A percentile compares a stretch with the other conserved stretches of the same genome.
Evolutionary conservation across 2,888 invertebrate genomes (phyloP).

Genomic region (Synergus japonicus): DNA sequence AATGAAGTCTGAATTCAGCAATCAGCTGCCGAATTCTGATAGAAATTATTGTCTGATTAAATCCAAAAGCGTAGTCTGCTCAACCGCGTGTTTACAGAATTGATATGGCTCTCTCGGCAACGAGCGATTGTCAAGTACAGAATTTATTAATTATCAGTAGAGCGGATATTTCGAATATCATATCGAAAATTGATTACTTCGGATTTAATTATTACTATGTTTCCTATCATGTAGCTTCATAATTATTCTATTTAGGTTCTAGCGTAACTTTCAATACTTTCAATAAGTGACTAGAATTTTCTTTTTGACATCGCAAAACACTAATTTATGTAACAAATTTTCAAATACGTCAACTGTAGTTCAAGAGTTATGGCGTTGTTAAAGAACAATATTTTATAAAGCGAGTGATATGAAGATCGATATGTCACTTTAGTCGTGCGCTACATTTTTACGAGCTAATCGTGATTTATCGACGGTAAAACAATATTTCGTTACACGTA

Average conservation of each 20-base stretch:
- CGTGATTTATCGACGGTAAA: slow-evolving; percentile 30
- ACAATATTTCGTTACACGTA: slow-evolving; percentile 14
- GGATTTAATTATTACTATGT: not conserved
- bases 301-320: not conserved
- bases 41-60: slow-evolving; percentile 37
- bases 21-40: slow-evolving; percentile 34
- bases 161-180: slow-evolving; percentile 15
- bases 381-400: slow-evolving; percentile 26
- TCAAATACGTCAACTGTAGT: not conserved
- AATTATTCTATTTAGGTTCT: not conserved
- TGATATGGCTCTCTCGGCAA: slow-evolving; percentile 22
- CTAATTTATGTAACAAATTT: not conserved
- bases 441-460: slow-evolving; percentile 35
- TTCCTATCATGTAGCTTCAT: not conserved
- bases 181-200: slow-evolving; percentile 3
- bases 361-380: slow-evolving; percentile 14
- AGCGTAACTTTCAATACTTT: too few relatives aligned
- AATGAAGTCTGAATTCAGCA: slow-evolving; percentile 17
- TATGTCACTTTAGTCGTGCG: slow-evolving; percentile 23
- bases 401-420: slow-evolving; percentile 29
- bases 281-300: not conserved
- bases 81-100: slow-evolving; percentile 29
- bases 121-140: slow-evolving; percentile 28
- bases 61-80: slow-evolving; percentile 16
- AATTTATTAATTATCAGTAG: slow-evolving; percentile 7